phyloP scores from a whole-genome alignment of 1,140 invertebrate species.

The Drosophila sp. region DNA sequence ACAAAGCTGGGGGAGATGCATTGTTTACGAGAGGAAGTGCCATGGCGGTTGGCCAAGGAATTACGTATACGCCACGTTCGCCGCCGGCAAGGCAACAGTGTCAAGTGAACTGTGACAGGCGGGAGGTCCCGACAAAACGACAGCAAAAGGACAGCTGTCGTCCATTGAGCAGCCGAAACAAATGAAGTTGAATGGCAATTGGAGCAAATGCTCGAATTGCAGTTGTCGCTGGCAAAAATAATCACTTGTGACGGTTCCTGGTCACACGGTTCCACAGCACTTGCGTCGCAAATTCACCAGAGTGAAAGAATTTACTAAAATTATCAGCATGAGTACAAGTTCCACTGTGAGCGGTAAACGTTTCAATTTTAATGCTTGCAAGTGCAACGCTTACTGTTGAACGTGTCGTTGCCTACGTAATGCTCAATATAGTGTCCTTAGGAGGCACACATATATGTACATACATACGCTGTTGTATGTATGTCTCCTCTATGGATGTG shows the following conservation, averaged over 20 bases:
- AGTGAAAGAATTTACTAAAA: background rate
- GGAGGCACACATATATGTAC: background rate
- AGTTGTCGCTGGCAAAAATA: slow-evolving; percentile 16
- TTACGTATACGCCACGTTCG: slow-evolving; percentile 43
- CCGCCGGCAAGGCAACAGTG: slow-evolving; percentile 23
- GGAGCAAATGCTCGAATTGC: slow-evolving; percentile 30
- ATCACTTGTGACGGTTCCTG: slow-evolving; percentile 7
- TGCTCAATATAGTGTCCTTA: slow-evolving; percentile 3
- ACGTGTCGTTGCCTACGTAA: background rate
- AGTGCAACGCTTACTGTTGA: slow-evolving; percentile 23
- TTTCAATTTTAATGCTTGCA: slow-evolving; percentile 33
- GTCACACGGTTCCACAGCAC: too few relatives aligned
- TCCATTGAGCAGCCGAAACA: slow-evolving; percentile 25
- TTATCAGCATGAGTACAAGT: too few relatives aligned
- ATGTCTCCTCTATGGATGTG: background rate
- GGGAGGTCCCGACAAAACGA: background rate
- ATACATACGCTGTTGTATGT: background rate
- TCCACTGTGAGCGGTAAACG: background rate
- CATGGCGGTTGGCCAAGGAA: slow-evolving; percentile 52
- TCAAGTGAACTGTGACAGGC: slow-evolving; percentile 35
- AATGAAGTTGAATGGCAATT: slow-evolving; percentile 45
- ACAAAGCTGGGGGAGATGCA: background rate
- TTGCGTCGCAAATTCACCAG: slow-evolving; percentile 5
- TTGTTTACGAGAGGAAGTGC: slow-evolving; percentile 30
- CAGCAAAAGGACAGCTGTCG: slow-evolving; percentile 33